Conservation (phyloP, 2,888 invertebrate species). For the Oscheius sp. region DNA sequence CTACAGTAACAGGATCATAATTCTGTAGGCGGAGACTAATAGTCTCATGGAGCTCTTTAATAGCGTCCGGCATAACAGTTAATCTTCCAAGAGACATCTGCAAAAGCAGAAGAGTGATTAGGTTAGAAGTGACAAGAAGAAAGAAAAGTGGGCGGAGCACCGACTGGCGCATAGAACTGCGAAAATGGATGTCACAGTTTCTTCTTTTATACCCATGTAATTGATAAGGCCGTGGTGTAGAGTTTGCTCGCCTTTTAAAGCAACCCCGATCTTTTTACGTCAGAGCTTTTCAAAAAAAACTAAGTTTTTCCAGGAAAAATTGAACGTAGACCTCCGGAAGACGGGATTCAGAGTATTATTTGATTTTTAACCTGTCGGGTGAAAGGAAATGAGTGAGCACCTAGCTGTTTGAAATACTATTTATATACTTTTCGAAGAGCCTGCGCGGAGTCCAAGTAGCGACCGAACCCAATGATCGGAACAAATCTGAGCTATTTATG, state of each 20-base stretch:
- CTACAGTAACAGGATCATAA: conserved; percentile 43
- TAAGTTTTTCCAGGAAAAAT: too few relatives aligned
- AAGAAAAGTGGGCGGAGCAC: conserved; percentile 11
- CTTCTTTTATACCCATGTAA: conserved; percentile 2
- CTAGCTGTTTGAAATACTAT: too few relatives aligned
- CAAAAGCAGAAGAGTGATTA: neutral
- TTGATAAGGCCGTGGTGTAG: conserved; percentile 15
- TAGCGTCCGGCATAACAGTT: neutral
- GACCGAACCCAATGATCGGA: too few relatives aligned
- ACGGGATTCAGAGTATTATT: too few relatives aligned
- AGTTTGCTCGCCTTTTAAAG: conserved; percentile 7
- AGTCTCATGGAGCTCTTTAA: neutral
- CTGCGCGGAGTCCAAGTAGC: too few relatives aligned
- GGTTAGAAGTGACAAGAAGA: neutral
- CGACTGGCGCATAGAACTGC: conserved; percentile 22
- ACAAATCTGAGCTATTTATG: too few relatives aligned
- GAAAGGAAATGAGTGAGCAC: too few relatives aligned
- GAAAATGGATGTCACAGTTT: conserved; percentile 20
- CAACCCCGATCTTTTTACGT: conserved; percentile 25
- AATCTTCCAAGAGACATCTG: conserved; percentile 19
- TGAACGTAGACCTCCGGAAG: too few relatives aligned
- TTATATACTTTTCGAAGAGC: too few relatives aligned
- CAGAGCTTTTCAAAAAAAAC: neutral
- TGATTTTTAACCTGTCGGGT: too few relatives aligned
- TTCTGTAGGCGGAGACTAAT: neutral